phyloP scores from a whole-genome alignment of 1,140 invertebrate species.

The Scaptomyza montana region DNA sequence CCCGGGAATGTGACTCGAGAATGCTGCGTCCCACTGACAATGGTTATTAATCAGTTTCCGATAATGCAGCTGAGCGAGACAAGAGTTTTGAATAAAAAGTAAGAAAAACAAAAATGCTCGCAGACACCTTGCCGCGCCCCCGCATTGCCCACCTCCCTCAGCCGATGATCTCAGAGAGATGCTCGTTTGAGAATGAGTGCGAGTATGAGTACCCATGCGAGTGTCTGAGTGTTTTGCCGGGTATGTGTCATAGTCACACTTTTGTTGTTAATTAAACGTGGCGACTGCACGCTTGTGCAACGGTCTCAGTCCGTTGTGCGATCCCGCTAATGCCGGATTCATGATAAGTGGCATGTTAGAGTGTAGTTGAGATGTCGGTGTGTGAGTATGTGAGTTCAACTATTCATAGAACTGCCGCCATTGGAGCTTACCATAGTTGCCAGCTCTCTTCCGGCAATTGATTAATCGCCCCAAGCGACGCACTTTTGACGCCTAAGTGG shows the following conservation, averaged over 20 bases:
- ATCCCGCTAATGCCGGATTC: conserved; percentile 59
- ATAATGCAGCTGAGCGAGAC: conserved; percentile 71
- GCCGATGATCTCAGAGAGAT: conserved; percentile 45
- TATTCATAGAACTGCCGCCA: conserved; percentile 72
- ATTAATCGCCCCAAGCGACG: conserved; percentile 67
- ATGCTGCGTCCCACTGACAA: conserved; percentile 50
- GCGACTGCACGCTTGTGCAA: conserved; percentile 41
- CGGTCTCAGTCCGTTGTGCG: conserved; percentile 22
- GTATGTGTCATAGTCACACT: conserved; percentile 75
- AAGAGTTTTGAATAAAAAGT: conserved; percentile 72
- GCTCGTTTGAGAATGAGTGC: background rate
- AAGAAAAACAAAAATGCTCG: conserved; percentile 59
- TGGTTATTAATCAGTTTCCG: conserved; percentile 80
- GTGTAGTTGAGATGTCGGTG: conserved; percentile 9
- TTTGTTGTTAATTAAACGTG: conserved; percentile 77
- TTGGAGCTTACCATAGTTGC: conserved; percentile 69
- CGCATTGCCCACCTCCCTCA: conserved; percentile 11
- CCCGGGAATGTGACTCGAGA: conserved; percentile 31
- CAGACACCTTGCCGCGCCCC: conserved; percentile 37
- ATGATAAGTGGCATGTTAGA: conserved; percentile 65
- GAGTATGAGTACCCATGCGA: conserved; percentile 5
- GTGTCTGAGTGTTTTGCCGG: conserved; percentile 18
- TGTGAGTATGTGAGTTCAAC: conserved; percentile 36
- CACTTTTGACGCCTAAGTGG: conserved; percentile 61
- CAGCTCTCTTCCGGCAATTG: conserved; percentile 76